Evolutionary conservation across 2,113 vertebrate genomes (phyloP).

Genomic region (Brachypodius melanocephalos): DNA sequence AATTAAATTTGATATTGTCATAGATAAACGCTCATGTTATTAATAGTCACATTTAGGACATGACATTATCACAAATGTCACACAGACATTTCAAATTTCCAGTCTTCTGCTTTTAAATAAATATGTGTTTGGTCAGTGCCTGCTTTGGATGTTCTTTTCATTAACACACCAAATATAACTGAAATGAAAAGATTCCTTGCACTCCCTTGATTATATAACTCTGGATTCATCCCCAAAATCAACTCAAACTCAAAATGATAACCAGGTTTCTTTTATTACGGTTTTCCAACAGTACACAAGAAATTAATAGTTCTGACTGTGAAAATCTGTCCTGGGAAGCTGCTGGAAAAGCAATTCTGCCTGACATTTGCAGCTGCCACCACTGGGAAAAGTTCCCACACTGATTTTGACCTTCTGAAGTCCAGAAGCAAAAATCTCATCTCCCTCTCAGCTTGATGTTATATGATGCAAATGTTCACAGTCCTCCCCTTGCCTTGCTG

Average conservation of each 20-base stretch:
- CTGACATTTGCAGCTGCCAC: conserved; percentile 44
- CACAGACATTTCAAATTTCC: neutral
- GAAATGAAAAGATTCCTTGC: neutral
- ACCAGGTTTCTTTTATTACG: neutral
- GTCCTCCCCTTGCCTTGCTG: neutral
- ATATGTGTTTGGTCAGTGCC: neutral
- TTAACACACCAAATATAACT: neutral
- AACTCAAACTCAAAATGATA: neutral
- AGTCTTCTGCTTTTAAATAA: neutral
- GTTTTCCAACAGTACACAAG: neutral
- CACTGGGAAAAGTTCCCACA: neutral
- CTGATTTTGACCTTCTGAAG: conserved; percentile 23
- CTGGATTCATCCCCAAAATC: neutral
- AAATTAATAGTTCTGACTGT: conserved; percentile 2
- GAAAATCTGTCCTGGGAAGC: conserved; percentile 28
- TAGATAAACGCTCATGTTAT: neutral
- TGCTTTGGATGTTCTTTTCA: neutral
- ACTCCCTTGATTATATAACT: neutral
- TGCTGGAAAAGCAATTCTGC: conserved; percentile 5
- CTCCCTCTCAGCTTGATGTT: neutral
- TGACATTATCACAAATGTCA: neutral
- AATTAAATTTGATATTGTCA: neutral
- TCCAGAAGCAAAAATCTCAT: conserved; percentile 11
- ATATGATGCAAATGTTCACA: neutral
- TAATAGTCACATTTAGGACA: neutral